Conservation (phyloP, 1,140 invertebrate species). For the Cardiocondyla obscurior region DNA sequence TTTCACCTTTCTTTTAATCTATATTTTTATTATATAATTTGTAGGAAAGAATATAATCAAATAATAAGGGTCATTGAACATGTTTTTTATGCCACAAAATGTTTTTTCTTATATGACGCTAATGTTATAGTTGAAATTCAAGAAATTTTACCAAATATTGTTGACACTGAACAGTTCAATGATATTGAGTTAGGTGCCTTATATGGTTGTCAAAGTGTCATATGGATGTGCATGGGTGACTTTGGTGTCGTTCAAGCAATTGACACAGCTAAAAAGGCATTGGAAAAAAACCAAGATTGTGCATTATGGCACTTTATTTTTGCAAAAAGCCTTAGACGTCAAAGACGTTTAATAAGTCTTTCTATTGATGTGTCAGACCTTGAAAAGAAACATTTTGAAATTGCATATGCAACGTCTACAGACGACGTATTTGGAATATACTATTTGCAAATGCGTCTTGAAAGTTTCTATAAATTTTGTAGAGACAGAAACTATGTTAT, state of each 20-base stretch:
- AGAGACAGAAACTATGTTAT: neutral
- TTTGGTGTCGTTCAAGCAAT: neutral
- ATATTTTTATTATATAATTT: neutral
- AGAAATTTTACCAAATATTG: conserved; percentile 22
- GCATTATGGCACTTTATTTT: conserved; percentile 39
- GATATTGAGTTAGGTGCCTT: neutral
- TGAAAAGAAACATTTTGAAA: conserved; percentile 14
- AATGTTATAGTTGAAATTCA: neutral
- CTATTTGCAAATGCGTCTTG: conserved; percentile 20
- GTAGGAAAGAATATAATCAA: neutral
- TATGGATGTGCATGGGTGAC: conserved; percentile 1
- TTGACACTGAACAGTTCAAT: neutral
- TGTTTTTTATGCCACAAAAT: conserved; percentile 33
- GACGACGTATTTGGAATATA: conserved; percentile 7
- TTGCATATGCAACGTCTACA: conserved; percentile 10
- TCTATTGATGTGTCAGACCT: neutral
- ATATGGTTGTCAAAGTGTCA: neutral
- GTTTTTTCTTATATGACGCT: neutral
- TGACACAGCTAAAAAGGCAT: neutral
- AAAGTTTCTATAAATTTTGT: neutral
- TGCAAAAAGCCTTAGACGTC: conserved; percentile 28
- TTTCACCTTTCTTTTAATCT: neutral
- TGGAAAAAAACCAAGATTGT: conserved; percentile 24
- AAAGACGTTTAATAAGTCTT: neutral
- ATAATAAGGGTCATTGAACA: conserved; percentile 3